Base-by-base conservation (phyloP, 2,113 vertebrate species). In the Stegostoma tigrinum region DNA sequence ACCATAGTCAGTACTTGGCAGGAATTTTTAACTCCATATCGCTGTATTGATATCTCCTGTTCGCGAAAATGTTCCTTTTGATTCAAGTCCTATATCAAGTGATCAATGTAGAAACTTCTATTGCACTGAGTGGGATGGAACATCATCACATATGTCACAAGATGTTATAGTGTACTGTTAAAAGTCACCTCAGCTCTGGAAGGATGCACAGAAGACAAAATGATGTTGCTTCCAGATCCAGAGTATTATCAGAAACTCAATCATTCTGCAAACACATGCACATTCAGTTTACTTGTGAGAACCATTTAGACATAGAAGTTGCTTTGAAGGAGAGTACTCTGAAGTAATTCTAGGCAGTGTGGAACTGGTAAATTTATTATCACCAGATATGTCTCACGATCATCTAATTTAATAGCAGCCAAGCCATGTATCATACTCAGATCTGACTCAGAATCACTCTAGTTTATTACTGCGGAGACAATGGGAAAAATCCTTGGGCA, bases 381-480 rank as follows among this genome's bases (percentile, higher is more conserved):
- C n/a, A 38, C 61, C 27, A 61, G 27, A 17, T 10, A 15, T n/a
- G 61, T 90, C 52, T 90, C 61, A 10, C 23, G 61, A 17, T 67
- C 66, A 93, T 67, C 61, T 93, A 93, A 67, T 93, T 93, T 93
- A 93, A n/a, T 3, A 66, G 89, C 17, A 93, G 17, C 89, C 61
- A 93, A 21, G 66, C 89, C 19, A 66, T 66, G 55, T 17, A 66
- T n/a, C 61, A 67, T 66, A 93, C 61, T 93, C 61, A 93, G 15
- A 61, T 38, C 5, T 93, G 89, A 93, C 89, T 93, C 89, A 93
- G 89, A 93, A 93, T 67, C 21, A 67, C n/a, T 38, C 21, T 23
- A 93, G 61, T 93, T 17, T 89, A 52, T 8, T 67, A 38, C 61
- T 93, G 89, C 55, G 8, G 61, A 93, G 89, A 21, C 23, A 38